Percentiles rank a stretch among this genome's conserved stretches.
Evolutionary conservation across 1,140 invertebrate species (phyloP).

Genomic region (Bombus difficillimus): DNA sequence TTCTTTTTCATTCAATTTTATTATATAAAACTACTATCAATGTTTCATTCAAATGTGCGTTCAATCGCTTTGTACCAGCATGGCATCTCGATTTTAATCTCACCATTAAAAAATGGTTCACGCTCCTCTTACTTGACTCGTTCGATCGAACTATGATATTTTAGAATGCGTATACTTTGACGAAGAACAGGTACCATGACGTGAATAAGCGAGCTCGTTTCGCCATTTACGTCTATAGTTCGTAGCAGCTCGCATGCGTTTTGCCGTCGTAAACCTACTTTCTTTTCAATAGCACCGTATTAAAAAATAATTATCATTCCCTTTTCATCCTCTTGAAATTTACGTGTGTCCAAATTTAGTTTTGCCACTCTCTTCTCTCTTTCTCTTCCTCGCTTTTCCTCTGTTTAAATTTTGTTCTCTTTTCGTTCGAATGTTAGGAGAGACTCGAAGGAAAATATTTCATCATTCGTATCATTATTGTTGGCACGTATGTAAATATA

Average conservation of each 20-base stretch:
- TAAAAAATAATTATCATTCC: conserved; percentile 17
- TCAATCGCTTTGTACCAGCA: conserved; percentile 34
- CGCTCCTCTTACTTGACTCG: not conserved
- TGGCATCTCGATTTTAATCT: conserved; percentile 14
- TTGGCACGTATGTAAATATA: not conserved
- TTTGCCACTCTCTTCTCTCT: not conserved
- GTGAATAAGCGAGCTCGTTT: not conserved
- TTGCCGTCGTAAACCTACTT: not conserved
- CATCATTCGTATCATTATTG: not conserved
- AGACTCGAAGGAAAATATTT: not conserved
- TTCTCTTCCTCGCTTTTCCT: not conserved
- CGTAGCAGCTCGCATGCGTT: not conserved
- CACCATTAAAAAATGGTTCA: conserved; percentile 14
- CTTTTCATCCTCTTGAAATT: not conserved
- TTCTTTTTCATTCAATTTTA: conserved; percentile 43
- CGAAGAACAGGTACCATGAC: conserved; percentile 25
- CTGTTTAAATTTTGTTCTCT: not conserved
- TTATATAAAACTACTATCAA: conserved; percentile 66
- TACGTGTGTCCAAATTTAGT: not conserved
- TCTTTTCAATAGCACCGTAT: conserved; percentile 12
- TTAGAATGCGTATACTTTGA: not conserved
- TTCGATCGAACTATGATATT: conserved; percentile 2
- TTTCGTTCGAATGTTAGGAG: not conserved
- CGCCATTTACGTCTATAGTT: not conserved
- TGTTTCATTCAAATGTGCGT: conserved; percentile 52